Evolutionary conservation across 2,113 vertebrate species (phyloP).

Genomic region (Oreochromis spilurus): DNA sequence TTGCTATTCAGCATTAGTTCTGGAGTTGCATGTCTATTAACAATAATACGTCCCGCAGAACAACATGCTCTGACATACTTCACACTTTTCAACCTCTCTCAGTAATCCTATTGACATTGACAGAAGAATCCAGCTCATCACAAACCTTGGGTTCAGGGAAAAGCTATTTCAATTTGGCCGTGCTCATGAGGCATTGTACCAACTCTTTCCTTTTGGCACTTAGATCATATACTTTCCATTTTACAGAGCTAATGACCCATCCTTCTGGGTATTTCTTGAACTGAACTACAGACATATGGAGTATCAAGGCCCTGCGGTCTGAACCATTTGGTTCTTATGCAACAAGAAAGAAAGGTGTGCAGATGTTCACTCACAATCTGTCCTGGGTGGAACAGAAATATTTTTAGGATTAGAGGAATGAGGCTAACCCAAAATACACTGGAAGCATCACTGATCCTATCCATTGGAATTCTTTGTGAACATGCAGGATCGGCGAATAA

Average conservation of each 20-base stretch:
- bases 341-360: not conserved
- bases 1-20: constrained; percentile 12
- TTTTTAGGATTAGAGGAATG: not conserved
- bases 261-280: not conserved
- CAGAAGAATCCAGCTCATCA: not conserved
- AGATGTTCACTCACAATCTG: not conserved
- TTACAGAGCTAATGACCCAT: not conserved
- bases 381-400: not conserved
- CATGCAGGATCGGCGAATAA: not conserved
- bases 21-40: not conserved
- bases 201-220: not conserved
- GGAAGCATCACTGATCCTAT: not conserved
- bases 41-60: not conserved
- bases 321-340: not conserved
- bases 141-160: not conserved
- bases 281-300: not conserved
- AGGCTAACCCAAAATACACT: not conserved
- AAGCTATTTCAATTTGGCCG: not conserved
- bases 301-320: not conserved
- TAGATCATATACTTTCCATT: not conserved
- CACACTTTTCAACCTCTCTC: not conserved
- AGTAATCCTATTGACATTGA: not conserved
- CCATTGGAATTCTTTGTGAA: not conserved
- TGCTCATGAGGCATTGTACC: not conserved
- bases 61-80: not conserved